A percentile compares a stretch with the other conserved stretches of the same genome.
phyloP scores from a whole-genome alignment of 2,888 invertebrate genomes.

The Latheticus oryzae region DNA sequence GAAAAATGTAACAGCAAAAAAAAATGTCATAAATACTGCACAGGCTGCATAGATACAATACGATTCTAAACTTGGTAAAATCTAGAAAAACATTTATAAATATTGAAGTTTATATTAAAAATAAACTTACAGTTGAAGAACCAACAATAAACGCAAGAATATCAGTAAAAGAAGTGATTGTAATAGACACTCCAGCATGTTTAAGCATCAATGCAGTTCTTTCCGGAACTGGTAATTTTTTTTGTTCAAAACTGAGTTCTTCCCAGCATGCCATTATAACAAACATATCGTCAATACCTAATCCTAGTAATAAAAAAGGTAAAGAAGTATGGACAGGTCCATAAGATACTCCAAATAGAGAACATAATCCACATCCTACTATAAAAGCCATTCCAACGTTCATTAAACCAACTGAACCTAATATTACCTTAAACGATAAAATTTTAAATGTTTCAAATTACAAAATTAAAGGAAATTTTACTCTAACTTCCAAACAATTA shows the following conservation, averaged over 20 bases:
- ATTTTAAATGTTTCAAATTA: slow-evolving; percentile 7
- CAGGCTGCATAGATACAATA: slow-evolving; percentile 85
- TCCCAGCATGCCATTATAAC: slow-evolving; percentile 85
- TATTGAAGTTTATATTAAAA: background rate
- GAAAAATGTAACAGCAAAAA: slow-evolving; percentile 85
- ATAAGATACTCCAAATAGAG: slow-evolving; percentile 77
- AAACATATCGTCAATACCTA: slow-evolving; percentile 88
- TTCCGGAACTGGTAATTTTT: slow-evolving; percentile 70
- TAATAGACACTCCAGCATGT: slow-evolving; percentile 87
- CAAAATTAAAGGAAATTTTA: slow-evolving; percentile 54
- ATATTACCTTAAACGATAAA: slow-evolving; percentile 68
- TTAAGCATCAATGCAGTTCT: slow-evolving; percentile 78
- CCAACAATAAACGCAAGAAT: slow-evolving; percentile 84
- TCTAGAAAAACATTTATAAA: slow-evolving; percentile 64
- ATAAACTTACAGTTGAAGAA: slow-evolving; percentile 74
- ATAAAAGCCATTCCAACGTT: slow-evolving; percentile 81
- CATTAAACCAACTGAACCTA: slow-evolving; percentile 77
- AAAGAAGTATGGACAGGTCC: slow-evolving; percentile 86
- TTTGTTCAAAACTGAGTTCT: slow-evolving; percentile 69
- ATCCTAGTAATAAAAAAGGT: slow-evolving; percentile 84
- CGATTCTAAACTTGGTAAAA: slow-evolving; percentile 82
- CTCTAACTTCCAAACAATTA: slow-evolving; percentile 80
- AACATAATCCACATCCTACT: slow-evolving; percentile 78
- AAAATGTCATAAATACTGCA: slow-evolving; percentile 80
- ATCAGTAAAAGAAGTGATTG: slow-evolving; percentile 85